phyloP scores from a whole-genome alignment of 2,888 invertebrate species.

The Dexiosoma caninum region DNA sequence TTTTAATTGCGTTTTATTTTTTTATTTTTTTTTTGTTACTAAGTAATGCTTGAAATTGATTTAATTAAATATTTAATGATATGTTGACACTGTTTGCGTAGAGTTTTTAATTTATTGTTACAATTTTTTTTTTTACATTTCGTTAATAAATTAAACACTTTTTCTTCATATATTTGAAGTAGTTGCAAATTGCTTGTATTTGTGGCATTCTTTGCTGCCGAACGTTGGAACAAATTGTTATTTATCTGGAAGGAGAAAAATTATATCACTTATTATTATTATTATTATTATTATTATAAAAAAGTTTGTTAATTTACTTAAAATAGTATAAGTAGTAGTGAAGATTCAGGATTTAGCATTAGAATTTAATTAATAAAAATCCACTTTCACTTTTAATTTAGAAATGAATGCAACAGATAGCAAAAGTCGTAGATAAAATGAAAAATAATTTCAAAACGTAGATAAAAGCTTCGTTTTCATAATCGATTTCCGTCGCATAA shows the following conservation, averaged over 20 bases:
- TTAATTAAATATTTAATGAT: conserved; percentile 21
- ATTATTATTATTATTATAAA: too few relatives aligned
- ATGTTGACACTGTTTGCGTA: conserved; percentile 28
- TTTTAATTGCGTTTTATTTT: background rate
- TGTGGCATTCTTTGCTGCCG: background rate
- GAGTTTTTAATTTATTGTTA: background rate
- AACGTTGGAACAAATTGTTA: background rate
- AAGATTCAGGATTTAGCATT: too few relatives aligned
- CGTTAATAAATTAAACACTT: background rate
- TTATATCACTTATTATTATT: too few relatives aligned
- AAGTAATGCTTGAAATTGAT: background rate
- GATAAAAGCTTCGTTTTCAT: too few relatives aligned
- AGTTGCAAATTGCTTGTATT: background rate
- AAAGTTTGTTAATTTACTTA: too few relatives aligned
- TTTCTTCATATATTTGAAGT: background rate
- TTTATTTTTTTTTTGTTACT: background rate
- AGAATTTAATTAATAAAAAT: too few relatives aligned
- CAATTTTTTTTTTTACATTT: background rate
- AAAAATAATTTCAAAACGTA: too few relatives aligned
- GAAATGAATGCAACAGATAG: too few relatives aligned
- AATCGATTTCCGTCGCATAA: too few relatives aligned
- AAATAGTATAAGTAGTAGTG: too few relatives aligned
- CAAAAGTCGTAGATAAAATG: too few relatives aligned
- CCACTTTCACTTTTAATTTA: too few relatives aligned
- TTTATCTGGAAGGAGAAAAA: conserved; percentile 8